These are phyloP conservation scores for Holacanthus passer DNA, from an alignment of 2,113 vertebrate species.

Conservation along the genomic window DNA sequence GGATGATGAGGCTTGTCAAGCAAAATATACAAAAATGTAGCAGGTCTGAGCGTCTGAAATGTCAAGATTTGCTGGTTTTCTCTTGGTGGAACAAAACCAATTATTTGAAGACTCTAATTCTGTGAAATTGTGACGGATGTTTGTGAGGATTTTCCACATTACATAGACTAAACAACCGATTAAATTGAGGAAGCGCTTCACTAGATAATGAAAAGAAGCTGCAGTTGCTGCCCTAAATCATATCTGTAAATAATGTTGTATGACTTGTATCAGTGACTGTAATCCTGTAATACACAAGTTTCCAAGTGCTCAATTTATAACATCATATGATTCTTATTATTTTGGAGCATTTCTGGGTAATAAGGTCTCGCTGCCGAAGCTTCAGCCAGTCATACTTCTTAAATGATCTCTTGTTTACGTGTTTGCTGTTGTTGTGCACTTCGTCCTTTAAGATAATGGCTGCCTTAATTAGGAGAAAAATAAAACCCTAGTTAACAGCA, in stretches of 20 bases:
- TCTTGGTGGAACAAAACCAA: not conserved
- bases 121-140: not conserved
- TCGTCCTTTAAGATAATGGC: conserved; percentile 16
- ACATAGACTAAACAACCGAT: not conserved
- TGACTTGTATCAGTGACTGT: too few relatives aligned
- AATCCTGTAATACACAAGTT: not conserved
- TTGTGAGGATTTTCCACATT: not conserved
- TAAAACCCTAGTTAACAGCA: not conserved
- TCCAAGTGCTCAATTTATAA: too few relatives aligned
- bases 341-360: not conserved
- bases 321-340: not conserved
- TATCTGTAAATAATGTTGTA: not conserved
- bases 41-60: not conserved
- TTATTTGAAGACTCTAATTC: not conserved
- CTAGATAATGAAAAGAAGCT: not conserved
- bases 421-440: not conserved
- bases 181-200: not conserved
- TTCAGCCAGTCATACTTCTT: not conserved
- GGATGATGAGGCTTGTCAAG: not conserved
- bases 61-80: not conserved
- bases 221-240: not conserved
- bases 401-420: not conserved
- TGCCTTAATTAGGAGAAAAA: conserved; percentile 21
- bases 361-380: not conserved
- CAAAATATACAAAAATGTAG: not conserved